A percentile compares a stretch with the other conserved stretches of the same genome.
Conservation (phyloP, 2,113 vertebrate genomes). For the Orycteropus afer region DNA sequence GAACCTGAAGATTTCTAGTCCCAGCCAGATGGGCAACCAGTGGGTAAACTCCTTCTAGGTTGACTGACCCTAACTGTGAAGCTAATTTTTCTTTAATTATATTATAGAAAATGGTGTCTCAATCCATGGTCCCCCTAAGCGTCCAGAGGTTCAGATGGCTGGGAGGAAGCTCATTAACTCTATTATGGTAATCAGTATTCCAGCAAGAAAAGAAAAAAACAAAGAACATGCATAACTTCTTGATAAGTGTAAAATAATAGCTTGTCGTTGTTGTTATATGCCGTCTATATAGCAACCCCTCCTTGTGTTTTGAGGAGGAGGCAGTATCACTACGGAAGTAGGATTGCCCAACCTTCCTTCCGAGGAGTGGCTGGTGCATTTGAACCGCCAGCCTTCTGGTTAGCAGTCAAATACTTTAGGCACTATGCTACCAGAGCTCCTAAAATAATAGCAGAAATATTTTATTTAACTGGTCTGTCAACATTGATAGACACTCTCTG, state of each 20-base stretch:
- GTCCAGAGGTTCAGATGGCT: not conserved
- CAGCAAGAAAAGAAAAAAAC: not conserved
- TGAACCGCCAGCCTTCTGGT: no score
- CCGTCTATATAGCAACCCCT: no score
- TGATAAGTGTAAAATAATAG: not conserved
- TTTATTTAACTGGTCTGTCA: not conserved
- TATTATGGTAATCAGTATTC: not conserved
- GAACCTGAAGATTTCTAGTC: not conserved
- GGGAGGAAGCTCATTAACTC: not conserved
- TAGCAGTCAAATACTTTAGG: no score
- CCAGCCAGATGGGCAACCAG: not conserved
- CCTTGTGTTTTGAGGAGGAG: no score
- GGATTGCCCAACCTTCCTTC: no score
- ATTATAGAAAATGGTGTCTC: not conserved
- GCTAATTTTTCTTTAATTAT: slow-evolving; percentile 41
- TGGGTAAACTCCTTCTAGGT: not conserved
- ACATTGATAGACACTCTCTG: not conserved
- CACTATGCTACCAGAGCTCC: no score
- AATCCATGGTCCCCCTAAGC: not conserved
- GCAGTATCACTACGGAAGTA: no score
- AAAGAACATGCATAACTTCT: not conserved
- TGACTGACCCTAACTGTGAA: slow-evolving; percentile 1
- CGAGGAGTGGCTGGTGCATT: no score
- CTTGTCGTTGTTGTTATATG: no score
- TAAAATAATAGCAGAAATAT: not conserved